These are phyloP conservation scores for Prorops nasuta DNA, from an alignment of 1,140 invertebrate genomes.

Conservation along the genomic window DNA sequence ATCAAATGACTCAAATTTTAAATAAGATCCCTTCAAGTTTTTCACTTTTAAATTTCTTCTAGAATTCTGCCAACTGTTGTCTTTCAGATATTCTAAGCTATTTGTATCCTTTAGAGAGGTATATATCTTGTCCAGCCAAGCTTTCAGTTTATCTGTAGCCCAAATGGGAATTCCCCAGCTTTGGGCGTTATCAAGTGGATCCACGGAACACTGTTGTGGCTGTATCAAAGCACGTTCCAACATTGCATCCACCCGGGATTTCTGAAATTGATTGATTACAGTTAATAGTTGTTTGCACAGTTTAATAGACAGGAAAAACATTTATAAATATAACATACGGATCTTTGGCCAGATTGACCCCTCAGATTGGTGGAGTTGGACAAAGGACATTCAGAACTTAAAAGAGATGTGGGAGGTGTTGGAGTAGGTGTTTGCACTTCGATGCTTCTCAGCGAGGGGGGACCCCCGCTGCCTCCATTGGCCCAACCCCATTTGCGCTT, in stretches of 20 bases:
- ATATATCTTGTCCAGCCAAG: constrained; percentile 52
- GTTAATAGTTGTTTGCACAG: background rate
- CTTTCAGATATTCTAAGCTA: constrained; percentile 33
- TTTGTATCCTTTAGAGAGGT: constrained; percentile 39
- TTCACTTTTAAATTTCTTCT: constrained; percentile 46
- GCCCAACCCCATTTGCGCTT: constrained; percentile 48
- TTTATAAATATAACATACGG: constrained; percentile 37
- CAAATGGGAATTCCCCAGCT: constrained; percentile 63
- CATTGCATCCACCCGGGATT: constrained; percentile 69
- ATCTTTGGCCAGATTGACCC: constrained; percentile 52
- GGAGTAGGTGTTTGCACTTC: constrained; percentile 45
- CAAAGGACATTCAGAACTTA: constrained; percentile 50
- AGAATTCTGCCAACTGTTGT: constrained; percentile 29
- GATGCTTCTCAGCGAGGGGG: constrained; percentile 48
- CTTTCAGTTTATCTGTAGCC: constrained; percentile 59
- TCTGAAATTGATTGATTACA: constrained; percentile 31
- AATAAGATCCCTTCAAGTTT: constrained; percentile 49
- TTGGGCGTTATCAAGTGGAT: constrained; percentile 59
- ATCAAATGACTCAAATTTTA: constrained; percentile 57
- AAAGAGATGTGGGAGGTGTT: constrained; percentile 50
- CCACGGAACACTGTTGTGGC: constrained; percentile 56
- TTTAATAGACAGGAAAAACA: constrained; percentile 8
- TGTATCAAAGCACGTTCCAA: constrained; percentile 63
- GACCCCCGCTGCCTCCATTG: constrained; percentile 51
- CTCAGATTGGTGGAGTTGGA: constrained; percentile 48